phyloP scores from a whole-genome alignment of 2,113 vertebrate genomes.

The Sebastes schlegelii region DNA sequence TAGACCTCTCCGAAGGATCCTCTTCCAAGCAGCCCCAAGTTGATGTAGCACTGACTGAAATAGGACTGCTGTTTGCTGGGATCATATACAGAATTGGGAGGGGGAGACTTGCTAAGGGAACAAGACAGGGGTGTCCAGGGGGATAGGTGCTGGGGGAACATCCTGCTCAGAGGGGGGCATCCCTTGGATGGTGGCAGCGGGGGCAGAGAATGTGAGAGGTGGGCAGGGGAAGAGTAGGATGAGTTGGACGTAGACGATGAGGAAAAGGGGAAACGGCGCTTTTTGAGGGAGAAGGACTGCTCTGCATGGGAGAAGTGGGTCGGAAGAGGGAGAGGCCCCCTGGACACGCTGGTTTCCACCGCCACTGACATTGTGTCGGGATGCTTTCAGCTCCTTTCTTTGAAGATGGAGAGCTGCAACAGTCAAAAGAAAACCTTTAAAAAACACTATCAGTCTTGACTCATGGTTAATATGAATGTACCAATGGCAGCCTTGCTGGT shows the following conservation, averaged over 20 bases:
- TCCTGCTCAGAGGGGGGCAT: conserved; percentile 83
- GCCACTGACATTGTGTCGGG: conserved; percentile 81
- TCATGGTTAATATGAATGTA: neutral
- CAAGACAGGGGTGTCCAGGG: conserved; percentile 85
- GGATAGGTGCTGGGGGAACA: conserved; percentile 83
- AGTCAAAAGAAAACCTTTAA: conserved; percentile 8
- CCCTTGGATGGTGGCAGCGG: conserved; percentile 88
- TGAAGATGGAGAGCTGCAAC: conserved; percentile 46
- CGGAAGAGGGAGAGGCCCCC: conserved; percentile 86
- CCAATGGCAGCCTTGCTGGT: neutral
- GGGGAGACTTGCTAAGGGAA: conserved; percentile 75
- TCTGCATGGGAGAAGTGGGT: conserved; percentile 88
- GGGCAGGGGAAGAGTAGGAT: conserved; percentile 74
- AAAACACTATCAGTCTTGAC: neutral
- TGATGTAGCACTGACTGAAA: conserved; percentile 90
- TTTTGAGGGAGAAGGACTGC: conserved; percentile 90
- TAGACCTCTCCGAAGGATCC: conserved; percentile 93
- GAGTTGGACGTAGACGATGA: conserved; percentile 76
- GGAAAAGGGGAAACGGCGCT: conserved; percentile 80
- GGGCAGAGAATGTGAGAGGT: conserved; percentile 73
- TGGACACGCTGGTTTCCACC: conserved; percentile 75
- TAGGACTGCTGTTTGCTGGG: conserved; percentile 85
- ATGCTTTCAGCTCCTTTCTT: conserved; percentile 24
- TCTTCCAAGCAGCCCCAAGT: conserved; percentile 87
- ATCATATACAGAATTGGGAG: conserved; percentile 82